These are phyloP conservation scores for Nipponia nippon DNA, from an alignment of 2,113 vertebrate genomes.

Conservation along the genomic window DNA sequence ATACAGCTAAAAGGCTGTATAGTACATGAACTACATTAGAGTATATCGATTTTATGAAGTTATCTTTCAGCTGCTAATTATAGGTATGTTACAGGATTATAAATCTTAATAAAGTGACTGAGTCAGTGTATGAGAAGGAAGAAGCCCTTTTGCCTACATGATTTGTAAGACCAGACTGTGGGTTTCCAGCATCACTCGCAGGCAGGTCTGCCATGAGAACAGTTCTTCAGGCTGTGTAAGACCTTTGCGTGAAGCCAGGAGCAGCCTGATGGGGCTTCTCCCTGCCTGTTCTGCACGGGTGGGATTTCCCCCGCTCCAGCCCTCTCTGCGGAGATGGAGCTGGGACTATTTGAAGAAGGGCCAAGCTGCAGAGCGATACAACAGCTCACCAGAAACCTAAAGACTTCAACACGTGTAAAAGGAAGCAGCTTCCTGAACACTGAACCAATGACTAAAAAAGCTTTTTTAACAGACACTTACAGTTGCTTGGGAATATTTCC, in stretches of 20 bases:
- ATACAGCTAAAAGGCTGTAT: not conserved
- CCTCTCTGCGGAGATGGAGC: not conserved
- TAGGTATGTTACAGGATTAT: not conserved
- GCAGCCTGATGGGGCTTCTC: not conserved
- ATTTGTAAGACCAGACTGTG: not conserved
- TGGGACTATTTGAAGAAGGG: not conserved
- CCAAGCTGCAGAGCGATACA: not conserved
- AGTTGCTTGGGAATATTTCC: not conserved
- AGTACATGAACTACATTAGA: not conserved
- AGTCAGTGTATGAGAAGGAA: not conserved
- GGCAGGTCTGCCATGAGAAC: not conserved
- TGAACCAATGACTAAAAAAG: not conserved
- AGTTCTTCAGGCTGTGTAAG: not conserved
- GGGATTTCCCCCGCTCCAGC: not conserved
- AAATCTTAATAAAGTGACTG: conserved; percentile 1
- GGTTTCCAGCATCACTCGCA: not conserved
- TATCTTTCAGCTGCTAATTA: conserved; percentile 39
- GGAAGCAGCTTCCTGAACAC: not conserved
- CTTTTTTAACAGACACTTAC: not conserved
- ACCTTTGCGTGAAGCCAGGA: not conserved
- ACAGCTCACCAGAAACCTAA: not conserved
- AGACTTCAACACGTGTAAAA: not conserved
- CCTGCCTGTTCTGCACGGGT: not conserved
- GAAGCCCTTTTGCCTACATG: not conserved
- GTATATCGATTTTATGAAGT: not conserved